Evolutionary conservation across 1,140 invertebrate species (phyloP).

Genomic region (Lutraria rhynchaena): DNA sequence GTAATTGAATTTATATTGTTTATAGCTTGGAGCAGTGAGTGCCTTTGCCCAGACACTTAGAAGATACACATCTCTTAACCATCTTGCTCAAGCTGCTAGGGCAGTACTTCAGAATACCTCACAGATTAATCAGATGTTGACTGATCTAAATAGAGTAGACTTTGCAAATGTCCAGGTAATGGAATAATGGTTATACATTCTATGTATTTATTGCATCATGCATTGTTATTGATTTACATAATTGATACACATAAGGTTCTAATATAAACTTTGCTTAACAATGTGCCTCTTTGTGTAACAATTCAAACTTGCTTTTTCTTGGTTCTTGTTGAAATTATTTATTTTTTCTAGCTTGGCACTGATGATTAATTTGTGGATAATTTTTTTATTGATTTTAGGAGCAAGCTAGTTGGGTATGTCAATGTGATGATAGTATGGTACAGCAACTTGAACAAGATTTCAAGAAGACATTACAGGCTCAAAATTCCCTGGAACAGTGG

Average conservation of each 20-base stretch:
- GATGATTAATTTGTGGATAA: too few relatives aligned
- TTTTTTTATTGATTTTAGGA: too few relatives aligned
- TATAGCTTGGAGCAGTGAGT: conserved; percentile 88
- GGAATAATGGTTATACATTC: too few relatives aligned
- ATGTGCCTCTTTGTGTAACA: too few relatives aligned
- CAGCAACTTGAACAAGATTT: conserved; percentile 95
- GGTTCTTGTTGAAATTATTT: too few relatives aligned
- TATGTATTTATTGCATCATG: too few relatives aligned
- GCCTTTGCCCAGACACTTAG: conserved; percentile 97
- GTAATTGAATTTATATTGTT: conserved; percentile 1
- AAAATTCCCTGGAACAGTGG: conserved; percentile 98
- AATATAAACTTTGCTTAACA: too few relatives aligned
- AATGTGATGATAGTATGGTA: conserved; percentile 94
- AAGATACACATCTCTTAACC: conserved; percentile 99
- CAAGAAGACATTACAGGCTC: conserved; percentile 95
- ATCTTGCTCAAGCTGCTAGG: conserved; percentile 97
- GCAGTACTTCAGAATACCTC: conserved; percentile 97
- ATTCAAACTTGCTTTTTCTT: too few relatives aligned
- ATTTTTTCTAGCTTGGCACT: too few relatives aligned
- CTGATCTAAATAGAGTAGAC: conserved; percentile 98
- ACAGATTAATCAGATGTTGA: conserved; percentile 98
- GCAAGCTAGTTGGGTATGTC: conserved; percentile 98
- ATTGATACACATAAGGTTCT: too few relatives aligned
- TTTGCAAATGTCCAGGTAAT: conserved; percentile 96
- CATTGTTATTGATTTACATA: too few relatives aligned